Evolutionary conservation across 2,888 invertebrate genomes (phyloP).

Genomic region (Tiliacea aurago): DNA sequence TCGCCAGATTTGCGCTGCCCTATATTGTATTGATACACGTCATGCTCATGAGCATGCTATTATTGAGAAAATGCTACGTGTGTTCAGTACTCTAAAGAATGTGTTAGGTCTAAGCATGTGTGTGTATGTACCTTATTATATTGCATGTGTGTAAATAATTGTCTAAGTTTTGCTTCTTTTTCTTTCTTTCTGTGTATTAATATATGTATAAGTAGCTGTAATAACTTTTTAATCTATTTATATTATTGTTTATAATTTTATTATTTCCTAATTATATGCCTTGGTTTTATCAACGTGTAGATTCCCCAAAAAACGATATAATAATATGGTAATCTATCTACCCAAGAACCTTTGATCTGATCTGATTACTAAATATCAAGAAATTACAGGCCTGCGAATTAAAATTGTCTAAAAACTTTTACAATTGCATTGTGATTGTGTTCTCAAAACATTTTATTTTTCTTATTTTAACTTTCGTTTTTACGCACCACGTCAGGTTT

Average conservation of each 20-base stretch:
- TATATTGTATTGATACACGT: neutral
- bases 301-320: neutral
- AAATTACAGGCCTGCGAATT: conserved; percentile 42
- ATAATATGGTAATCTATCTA: neutral
- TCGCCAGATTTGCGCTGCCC: too few relatives aligned
- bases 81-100: neutral
- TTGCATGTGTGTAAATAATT: conserved; percentile 22
- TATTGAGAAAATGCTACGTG: neutral
- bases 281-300: neutral
- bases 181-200: neutral
- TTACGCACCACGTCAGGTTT: conserved; percentile 38
- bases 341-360: neutral
- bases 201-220: neutral
- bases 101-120: neutral
- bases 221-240: neutral
- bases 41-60: neutral
- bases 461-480: neutral
- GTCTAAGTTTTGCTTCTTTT: neutral
- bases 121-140: neutral
- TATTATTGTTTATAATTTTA: conserved; percentile 1
- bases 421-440: neutral
- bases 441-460: neutral
- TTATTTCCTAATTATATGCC: neutral
- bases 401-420: neutral
- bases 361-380: conserved; percentile 2